A percentile compares a stretch with the other conserved stretches of the same genome.
phyloP scores from a whole-genome alignment of 2,888 invertebrate species.

The Chironomus tentans region DNA sequence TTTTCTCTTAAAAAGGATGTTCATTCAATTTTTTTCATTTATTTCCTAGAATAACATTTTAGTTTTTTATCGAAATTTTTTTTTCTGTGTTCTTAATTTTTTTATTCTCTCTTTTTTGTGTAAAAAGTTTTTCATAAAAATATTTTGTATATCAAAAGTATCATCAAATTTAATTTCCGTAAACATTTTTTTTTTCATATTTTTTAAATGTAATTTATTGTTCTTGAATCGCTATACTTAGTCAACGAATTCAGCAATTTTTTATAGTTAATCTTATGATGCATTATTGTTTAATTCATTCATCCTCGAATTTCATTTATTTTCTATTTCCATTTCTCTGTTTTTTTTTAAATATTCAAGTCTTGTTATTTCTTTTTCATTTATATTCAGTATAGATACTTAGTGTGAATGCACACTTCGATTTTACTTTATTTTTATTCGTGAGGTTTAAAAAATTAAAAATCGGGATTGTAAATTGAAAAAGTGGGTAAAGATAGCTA shows the following conservation, averaged over 20 bases:
- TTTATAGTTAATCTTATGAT: not conserved
- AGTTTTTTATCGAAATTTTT: slow-evolving; percentile 6
- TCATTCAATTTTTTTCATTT: slow-evolving; percentile 16
- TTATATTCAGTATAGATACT: not conserved
- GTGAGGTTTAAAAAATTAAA: not conserved
- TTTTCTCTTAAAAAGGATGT: slow-evolving; percentile 12
- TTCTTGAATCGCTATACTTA: slow-evolving; percentile 19
- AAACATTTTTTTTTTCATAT: slow-evolving; percentile 5
- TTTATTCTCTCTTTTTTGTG: not conserved
- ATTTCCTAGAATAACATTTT: not conserved
- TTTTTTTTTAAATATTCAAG: slow-evolving; percentile 1
- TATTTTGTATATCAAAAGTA: slow-evolving; percentile 27
- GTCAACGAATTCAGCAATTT: slow-evolving; percentile 18
- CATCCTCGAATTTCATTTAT: not conserved
- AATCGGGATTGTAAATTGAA: too few species aligned
- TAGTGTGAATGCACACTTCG: not conserved
- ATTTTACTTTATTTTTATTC: not conserved
- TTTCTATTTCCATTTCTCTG: slow-evolving; percentile 3
- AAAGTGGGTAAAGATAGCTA: too few species aligned
- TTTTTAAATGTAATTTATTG: slow-evolving; percentile 15
- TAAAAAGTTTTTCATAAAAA: slow-evolving; percentile 27
- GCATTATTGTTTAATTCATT: slow-evolving; percentile 14
- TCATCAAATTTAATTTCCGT: slow-evolving; percentile 20
- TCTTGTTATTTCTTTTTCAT: slow-evolving; percentile 12
- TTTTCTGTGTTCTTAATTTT: not conserved